These are phyloP conservation scores for Microchrysa polita DNA, from an alignment of 2,888 invertebrate genomes.

Conservation along the genomic window DNA sequence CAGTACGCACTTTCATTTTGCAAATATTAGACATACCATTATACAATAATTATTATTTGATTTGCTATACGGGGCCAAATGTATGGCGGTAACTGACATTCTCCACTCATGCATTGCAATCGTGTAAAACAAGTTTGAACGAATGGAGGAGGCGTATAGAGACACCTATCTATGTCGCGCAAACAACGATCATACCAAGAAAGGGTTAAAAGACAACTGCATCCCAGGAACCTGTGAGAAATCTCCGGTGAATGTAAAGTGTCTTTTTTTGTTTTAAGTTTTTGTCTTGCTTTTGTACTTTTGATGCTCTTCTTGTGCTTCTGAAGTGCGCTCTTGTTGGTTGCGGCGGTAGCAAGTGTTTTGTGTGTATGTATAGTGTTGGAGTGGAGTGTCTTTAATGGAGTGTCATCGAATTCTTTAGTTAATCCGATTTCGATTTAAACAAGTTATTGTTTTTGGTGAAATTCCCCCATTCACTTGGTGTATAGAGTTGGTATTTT, in stretches of 20 bases:
- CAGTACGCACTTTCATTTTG: slow-evolving; percentile 25
- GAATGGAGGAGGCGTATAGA: neutral
- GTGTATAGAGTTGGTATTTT: slow-evolving; percentile 7
- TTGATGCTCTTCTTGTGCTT: slow-evolving; percentile 2
- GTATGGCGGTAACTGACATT: slow-evolving; percentile 4
- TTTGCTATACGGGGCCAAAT: neutral
- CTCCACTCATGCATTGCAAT: neutral
- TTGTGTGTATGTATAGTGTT: slow-evolving; percentile 16
- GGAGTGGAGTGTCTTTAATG: slow-evolving; percentile 34
- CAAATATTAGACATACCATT: slow-evolving; percentile 1
- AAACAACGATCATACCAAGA: neutral
- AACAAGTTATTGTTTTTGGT: slow-evolving; percentile 38
- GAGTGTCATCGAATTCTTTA: slow-evolving; percentile 41
- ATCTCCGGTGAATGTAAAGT: slow-evolving; percentile 18
- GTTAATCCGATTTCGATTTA: slow-evolving; percentile 42
- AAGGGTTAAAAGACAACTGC: slow-evolving; percentile 21
- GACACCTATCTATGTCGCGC: neutral
- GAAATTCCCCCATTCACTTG: slow-evolving; percentile 31
- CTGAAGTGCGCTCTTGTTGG: slow-evolving; percentile 32
- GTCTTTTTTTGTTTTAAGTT: too few relatives aligned
- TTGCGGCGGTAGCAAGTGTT: slow-evolving; percentile 4
- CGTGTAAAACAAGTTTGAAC: slow-evolving; percentile 39
- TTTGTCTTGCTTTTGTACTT: too few relatives aligned
- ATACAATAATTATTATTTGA: neutral
- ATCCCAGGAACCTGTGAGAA: slow-evolving; percentile 6